A percentile compares a stretch with the other conserved stretches of the same genome.
These are phyloP conservation scores for Nesidiocoris tenuis DNA, from an alignment of 2,888 invertebrate species.

Conservation along the genomic window DNA sequence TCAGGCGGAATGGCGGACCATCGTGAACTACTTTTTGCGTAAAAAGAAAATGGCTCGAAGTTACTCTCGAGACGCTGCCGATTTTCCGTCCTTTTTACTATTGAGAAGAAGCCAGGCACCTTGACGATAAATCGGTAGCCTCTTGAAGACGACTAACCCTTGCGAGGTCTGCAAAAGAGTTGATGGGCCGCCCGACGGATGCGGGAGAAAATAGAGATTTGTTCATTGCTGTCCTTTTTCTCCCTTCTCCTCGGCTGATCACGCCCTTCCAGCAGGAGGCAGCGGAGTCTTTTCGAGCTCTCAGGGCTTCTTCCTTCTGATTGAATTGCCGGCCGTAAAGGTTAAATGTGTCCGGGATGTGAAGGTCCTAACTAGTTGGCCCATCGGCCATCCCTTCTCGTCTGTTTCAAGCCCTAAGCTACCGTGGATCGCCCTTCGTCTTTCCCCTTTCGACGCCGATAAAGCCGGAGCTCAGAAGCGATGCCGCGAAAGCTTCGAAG, in stretches of 20 bases:
- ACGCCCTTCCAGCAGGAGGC: too few species aligned
- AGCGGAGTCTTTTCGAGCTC: not conserved
- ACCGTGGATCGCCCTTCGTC: not conserved
- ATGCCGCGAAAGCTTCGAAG: not conserved
- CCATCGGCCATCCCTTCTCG: not conserved
- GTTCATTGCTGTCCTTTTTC: not conserved
- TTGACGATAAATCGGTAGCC: too few species aligned
- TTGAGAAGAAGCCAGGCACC: too few species aligned
- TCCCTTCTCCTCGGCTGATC: too few species aligned
- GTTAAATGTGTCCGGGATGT: slow-evolving; percentile 23
- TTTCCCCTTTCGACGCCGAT: slow-evolving; percentile 14
- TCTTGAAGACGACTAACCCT: not conserved
- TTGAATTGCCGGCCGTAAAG: slow-evolving; percentile 35
- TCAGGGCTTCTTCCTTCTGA: slow-evolving; percentile 12
- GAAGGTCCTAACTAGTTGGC: not conserved
- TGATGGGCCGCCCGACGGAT: not conserved
- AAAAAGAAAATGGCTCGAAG: too few species aligned
- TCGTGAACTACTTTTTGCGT: too few species aligned
- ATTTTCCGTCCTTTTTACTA: too few species aligned
- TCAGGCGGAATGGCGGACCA: too few species aligned
- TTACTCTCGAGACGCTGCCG: too few species aligned
- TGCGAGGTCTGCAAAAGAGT: not conserved
- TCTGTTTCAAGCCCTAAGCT: not conserved
- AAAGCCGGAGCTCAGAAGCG: slow-evolving; percentile 6
- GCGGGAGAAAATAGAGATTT: not conserved